Evolutionary conservation across 2,113 vertebrate species (phyloP).

Genomic region (Ochotona princeps): DNA sequence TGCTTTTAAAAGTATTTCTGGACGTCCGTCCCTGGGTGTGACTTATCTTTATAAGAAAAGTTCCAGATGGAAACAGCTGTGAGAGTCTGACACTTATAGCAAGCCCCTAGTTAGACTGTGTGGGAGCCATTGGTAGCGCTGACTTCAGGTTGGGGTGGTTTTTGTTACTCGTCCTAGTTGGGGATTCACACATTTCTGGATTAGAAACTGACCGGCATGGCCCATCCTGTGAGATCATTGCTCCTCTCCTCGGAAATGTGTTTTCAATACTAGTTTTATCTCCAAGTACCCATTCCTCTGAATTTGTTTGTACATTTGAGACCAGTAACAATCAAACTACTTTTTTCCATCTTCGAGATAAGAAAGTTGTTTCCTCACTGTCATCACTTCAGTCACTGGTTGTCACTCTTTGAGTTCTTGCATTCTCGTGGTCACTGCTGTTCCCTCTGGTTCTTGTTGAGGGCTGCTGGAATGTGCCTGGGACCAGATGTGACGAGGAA

Average conservation of each 20-base stretch:
- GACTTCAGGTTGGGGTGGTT: background rate
- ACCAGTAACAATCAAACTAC: slow-evolving; percentile 62
- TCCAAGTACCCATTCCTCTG: slow-evolving; percentile 63
- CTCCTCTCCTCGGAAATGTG: slow-evolving; percentile 26
- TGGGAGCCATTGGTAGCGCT: background rate
- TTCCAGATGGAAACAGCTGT: background rate
- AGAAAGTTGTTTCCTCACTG: slow-evolving; percentile 59
- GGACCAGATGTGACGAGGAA: slow-evolving; percentile 17
- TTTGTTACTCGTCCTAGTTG: background rate
- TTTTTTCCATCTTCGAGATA: slow-evolving; percentile 58
- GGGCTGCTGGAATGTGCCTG: slow-evolving; percentile 46
- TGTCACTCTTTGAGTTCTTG: slow-evolving; percentile 76
- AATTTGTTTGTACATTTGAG: slow-evolving; percentile 74
- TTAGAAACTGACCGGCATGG: background rate
- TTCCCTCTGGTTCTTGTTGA: slow-evolving; percentile 46
- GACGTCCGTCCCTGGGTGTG: background rate
- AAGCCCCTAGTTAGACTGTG: background rate
- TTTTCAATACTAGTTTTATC: slow-evolving; percentile 50
- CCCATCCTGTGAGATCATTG: background rate
- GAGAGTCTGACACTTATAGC: background rate
- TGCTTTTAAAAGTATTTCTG: slow-evolving; percentile 37
- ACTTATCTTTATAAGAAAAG: slow-evolving; percentile 47
- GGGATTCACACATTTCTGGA: background rate
- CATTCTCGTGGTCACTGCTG: slow-evolving; percentile 62
- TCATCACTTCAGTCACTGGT: slow-evolving; percentile 63